These are phyloP conservation scores for Tachysurus vachellii DNA, from an alignment of 2,113 vertebrate genomes.

Conservation along the genomic window DNA sequence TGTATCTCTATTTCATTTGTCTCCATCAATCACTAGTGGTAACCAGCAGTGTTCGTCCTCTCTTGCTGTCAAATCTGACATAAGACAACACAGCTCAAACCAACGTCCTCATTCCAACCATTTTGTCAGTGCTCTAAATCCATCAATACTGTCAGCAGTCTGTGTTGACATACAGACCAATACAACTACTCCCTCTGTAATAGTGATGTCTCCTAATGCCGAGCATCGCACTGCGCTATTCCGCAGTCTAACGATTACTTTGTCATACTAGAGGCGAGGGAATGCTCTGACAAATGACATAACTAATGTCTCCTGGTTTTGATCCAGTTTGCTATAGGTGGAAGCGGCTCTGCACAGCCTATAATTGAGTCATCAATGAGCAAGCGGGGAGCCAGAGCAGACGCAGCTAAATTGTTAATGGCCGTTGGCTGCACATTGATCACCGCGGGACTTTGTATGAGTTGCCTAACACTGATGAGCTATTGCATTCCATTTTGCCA, in stretches of 20 bases:
- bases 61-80: constrained; percentile 27
- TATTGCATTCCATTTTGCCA: constrained; percentile 43
- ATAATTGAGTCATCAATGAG: constrained; percentile 58
- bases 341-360: constrained; percentile 34
- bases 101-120: neutral
- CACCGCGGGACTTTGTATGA: constrained; percentile 36
- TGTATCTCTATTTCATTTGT: neutral
- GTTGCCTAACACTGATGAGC: constrained; percentile 52
- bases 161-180: neutral
- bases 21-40: neutral
- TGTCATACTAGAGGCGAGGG: constrained; percentile 12
- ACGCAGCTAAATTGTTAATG: constrained; percentile 52
- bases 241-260: constrained; percentile 3
- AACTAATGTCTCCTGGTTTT: constrained; percentile 40
- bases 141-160: constrained; percentile 11
- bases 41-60: neutral
- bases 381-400: constrained; percentile 24
- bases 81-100: neutral
- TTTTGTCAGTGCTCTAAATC: constrained; percentile 1
- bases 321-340: constrained; percentile 53
- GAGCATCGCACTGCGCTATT: neutral
- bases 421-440: constrained; percentile 51
- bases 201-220: neutral
- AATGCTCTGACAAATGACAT: constrained; percentile 39
- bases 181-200: neutral